Percentiles rank a stretch among this genome's conserved stretches.
These are phyloP conservation scores for Dioctria linearis DNA, from an alignment of 2,888 invertebrate species.

Conservation along the genomic window DNA sequence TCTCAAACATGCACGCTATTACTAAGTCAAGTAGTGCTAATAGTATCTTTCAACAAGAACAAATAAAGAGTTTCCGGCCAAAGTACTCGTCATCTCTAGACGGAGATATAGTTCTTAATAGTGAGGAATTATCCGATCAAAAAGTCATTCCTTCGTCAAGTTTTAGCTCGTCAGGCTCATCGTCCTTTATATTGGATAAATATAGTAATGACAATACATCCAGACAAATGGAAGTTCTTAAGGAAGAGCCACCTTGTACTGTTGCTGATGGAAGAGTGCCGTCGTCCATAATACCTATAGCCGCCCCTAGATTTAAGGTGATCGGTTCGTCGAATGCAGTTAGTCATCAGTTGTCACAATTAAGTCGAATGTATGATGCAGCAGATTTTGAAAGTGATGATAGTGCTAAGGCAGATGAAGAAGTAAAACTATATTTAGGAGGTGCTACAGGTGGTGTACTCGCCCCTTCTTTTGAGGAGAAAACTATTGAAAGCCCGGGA, in stretches of 20 bases:
- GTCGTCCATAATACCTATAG: slow-evolving; percentile 62
- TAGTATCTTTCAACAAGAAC: slow-evolving; percentile 52
- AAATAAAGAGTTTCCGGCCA: slow-evolving; percentile 47
- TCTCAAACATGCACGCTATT: slow-evolving; percentile 56
- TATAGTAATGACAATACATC: background rate
- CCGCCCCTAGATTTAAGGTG: slow-evolving; percentile 67
- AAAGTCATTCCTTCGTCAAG: slow-evolving; percentile 57
- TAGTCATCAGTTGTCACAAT: slow-evolving; percentile 68
- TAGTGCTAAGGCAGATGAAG: slow-evolving; percentile 74
- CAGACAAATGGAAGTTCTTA: slow-evolving; percentile 6
- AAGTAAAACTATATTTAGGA: slow-evolving; percentile 72
- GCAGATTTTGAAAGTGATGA: slow-evolving; percentile 72
- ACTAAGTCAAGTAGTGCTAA: slow-evolving; percentile 59
- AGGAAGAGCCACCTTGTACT: background rate
- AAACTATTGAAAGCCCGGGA: slow-evolving; percentile 71
- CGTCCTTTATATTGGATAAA: slow-evolving; percentile 39
- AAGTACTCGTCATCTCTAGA: slow-evolving; percentile 60
- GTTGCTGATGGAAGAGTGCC: background rate
- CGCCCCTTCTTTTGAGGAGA: slow-evolving; percentile 56
- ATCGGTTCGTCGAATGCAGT: slow-evolving; percentile 67
- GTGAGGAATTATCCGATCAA: slow-evolving; percentile 56
- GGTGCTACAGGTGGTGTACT: slow-evolving; percentile 5
- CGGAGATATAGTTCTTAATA: slow-evolving; percentile 59
- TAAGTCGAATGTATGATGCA: slow-evolving; percentile 68
- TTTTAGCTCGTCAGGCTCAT: slow-evolving; percentile 30